phyloP scores from a whole-genome alignment of 2,113 vertebrate species.

The Opisthocomus hoazin region DNA sequence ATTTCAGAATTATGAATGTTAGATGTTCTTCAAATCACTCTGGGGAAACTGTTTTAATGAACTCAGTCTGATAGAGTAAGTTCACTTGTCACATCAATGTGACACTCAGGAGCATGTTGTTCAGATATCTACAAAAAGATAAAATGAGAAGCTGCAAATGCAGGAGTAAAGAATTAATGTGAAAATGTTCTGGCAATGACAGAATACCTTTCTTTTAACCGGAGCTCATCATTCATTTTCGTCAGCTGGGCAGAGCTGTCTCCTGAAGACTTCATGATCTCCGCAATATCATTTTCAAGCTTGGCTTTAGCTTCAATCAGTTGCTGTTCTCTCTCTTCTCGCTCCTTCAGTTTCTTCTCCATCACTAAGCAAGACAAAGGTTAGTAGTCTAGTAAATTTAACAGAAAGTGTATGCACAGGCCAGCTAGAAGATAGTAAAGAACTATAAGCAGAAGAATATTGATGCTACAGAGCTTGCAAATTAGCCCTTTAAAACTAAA shows the following conservation, averaged over 20 bases:
- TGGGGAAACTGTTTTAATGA: not conserved
- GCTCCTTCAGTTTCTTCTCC: slow-evolving; percentile 82
- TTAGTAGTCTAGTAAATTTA: not conserved
- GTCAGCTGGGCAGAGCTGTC: slow-evolving; percentile 90
- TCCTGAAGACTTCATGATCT: slow-evolving; percentile 91
- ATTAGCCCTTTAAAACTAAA: not conserved
- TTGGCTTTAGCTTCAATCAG: slow-evolving; percentile 85
- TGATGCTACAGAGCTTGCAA: not conserved
- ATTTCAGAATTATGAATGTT: not conserved
- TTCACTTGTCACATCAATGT: slow-evolving; percentile 2
- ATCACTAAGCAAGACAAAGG: slow-evolving; percentile 69
- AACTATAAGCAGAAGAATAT: not conserved
- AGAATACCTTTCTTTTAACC: slow-evolving; percentile 86
- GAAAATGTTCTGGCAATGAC: not conserved
- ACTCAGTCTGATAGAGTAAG: not conserved
- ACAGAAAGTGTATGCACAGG: not conserved
- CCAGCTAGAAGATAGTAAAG: not conserved
- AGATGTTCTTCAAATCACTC: not conserved
- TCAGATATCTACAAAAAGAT: not conserved
- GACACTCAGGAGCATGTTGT: not conserved
- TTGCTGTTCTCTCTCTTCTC: slow-evolving; percentile 82
- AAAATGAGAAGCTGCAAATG: not conserved
- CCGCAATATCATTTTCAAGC: slow-evolving; percentile 87
- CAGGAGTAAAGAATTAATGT: not conserved
- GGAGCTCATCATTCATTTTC: slow-evolving; percentile 89